A percentile compares a stretch with the other conserved stretches of the same genome.
Evolutionary conservation across 2,888 invertebrate species (phyloP).

Genomic region (Volucella inanis): DNA sequence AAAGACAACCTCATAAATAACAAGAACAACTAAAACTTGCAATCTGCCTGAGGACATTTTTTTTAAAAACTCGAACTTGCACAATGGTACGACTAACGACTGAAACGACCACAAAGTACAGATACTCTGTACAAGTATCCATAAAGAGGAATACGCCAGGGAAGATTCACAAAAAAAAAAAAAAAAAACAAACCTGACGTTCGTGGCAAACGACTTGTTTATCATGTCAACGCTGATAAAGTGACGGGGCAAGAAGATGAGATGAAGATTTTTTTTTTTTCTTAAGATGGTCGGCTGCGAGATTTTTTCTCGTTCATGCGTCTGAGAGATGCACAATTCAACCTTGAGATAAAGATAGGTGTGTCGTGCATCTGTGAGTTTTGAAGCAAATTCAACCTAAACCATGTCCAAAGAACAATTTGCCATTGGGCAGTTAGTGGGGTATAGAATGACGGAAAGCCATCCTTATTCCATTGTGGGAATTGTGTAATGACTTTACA

Average conservation of each 20-base stretch:
- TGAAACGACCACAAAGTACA: constrained; percentile 28
- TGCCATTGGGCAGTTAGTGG: not conserved
- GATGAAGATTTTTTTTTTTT: not conserved
- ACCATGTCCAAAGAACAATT: constrained; percentile 3
- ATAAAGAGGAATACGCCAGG: too few species aligned
- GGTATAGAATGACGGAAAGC: too few species aligned
- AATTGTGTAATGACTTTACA: too few species aligned
- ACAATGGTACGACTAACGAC: constrained; percentile 30
- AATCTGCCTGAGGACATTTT: constrained; percentile 53
- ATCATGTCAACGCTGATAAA: constrained; percentile 18
- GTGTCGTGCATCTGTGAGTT: not conserved
- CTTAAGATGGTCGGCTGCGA: not conserved
- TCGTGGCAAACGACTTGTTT: constrained; percentile 53
- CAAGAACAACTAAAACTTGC: constrained; percentile 21
- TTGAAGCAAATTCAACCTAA: constrained; percentile 14
- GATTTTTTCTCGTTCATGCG: constrained; percentile 17
- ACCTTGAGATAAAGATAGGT: constrained; percentile 26
- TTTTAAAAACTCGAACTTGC: constrained; percentile 39
- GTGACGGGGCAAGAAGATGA: not conserved
- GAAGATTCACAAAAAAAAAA: too few species aligned
- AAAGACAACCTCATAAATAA: constrained; percentile 12
- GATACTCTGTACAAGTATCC: constrained; percentile 35
- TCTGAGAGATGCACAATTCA: constrained; percentile 6
- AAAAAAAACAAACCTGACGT: too few species aligned
- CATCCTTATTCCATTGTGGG: too few species aligned